Percentiles rank a stretch among this genome's conserved stretches.
phyloP scores from a whole-genome alignment of 2,113 vertebrate species.

The Deroptyus accipitrinus region DNA sequence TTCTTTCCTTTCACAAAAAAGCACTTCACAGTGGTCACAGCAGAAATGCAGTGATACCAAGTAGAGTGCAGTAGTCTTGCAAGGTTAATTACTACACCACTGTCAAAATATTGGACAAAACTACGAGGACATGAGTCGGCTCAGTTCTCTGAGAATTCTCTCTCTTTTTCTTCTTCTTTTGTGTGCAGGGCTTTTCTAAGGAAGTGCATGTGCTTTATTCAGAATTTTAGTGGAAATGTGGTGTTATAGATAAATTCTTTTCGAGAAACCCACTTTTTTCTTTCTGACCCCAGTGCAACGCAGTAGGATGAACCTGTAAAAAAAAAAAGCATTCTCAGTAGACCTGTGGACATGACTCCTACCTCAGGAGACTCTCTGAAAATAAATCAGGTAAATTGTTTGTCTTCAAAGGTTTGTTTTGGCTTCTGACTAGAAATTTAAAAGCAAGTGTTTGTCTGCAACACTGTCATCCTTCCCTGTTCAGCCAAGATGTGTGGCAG shows the following conservation, averaged over 20 bases:
- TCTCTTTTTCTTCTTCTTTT: neutral
- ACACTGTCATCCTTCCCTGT: neutral
- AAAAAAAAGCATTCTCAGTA: neutral
- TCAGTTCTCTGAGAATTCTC: conserved; percentile 6
- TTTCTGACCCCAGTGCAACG: neutral
- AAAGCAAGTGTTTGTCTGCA: neutral
- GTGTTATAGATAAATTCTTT: neutral
- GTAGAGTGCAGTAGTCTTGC: conserved; percentile 17
- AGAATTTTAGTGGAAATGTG: neutral
- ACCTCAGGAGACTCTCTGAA: neutral
- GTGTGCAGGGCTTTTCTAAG: neutral
- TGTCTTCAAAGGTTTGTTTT: neutral
- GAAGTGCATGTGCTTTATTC: neutral
- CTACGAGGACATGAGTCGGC: conserved; percentile 15
- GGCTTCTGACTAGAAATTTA: neutral
- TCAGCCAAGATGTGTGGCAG: neutral
- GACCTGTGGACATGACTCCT: neutral
- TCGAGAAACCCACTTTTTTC: neutral
- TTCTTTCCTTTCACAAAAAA: conserved; percentile 66
- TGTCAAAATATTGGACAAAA: conserved; percentile 69
- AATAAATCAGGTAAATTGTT: neutral
- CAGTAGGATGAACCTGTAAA: neutral
- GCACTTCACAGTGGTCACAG: conserved; percentile 65
- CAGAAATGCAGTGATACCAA: conserved; percentile 43
- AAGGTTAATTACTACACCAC: conserved; percentile 61